Conservation (phyloP, 2,888 invertebrate species). For the Meandrusa payeni region DNA sequence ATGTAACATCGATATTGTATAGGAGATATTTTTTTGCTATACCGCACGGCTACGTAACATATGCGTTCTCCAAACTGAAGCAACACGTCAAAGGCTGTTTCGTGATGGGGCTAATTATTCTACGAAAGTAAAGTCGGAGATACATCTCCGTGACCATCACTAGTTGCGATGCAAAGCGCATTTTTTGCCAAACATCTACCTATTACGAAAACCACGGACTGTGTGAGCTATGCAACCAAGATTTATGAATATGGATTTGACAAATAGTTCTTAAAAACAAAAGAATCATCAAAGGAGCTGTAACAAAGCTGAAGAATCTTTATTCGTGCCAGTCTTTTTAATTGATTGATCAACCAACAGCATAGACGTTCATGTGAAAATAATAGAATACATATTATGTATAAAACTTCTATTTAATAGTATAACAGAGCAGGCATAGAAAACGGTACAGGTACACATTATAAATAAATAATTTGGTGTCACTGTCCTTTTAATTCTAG, state of each 20-base stretch:
- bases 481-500: no score
- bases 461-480: no score
- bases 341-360: no score
- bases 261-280: neutral
- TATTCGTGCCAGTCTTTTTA: no score
- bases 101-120: constrained; percentile 27
- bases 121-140: constrained; percentile 20
- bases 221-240: constrained; percentile 3
- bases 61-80: constrained; percentile 3
- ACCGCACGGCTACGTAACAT: constrained; percentile 11
- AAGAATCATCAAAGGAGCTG: no score
- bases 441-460: no score
- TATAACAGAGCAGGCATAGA: no score
- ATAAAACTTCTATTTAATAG: no score
- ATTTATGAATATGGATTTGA: constrained; percentile 8
- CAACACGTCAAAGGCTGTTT: constrained; percentile 24
- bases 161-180: constrained; percentile 16
- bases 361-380: no score
- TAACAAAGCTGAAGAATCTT: no score
- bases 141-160: constrained; percentile 8
- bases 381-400: no score
- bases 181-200: constrained; percentile 16
- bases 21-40: neutral
- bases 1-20: neutral
- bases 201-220: constrained; percentile 21